Evolutionary conservation across 2,113 vertebrate species (phyloP), one percentile per base, ranked within the genome.

Genomic region (Pitta sordida): DNA sequence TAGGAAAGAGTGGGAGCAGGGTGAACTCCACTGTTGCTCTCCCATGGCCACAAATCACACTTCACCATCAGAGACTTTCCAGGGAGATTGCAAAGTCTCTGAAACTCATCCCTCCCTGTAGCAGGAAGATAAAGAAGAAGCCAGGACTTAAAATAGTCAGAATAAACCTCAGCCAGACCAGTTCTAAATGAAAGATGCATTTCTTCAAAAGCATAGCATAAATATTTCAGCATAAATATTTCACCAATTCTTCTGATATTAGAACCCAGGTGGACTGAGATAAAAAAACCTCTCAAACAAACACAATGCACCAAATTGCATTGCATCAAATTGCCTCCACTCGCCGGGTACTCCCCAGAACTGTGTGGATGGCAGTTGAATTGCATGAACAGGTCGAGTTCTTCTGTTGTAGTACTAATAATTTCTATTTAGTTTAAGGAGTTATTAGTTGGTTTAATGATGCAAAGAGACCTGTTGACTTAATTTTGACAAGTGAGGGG

Each of bases 281-380:
- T 27, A 10, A 21, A 75, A 63, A 46, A 67, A 24, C 1, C 0
- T 39, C 46, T 67, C 46, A 56, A 20, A 74, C 23, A 90, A 83
- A 76, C n/a, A 69, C 21, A 82, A 8, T 44, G 37, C 2, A 1
- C 36, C 23, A 48, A 69, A 75, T 34, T 65, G 27, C 44, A 14
- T 51, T 79, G 56, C 22, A 36, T n/a, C 56, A 26, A 44, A 79
- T 81, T 0, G 0, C 39, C 39, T 44, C 30, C 0, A 0, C 59
- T 69, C 2, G 1, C 4, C 0, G 0, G 18, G 30, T 51, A 19
- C 3, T 3, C 65, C 43, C 17, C n/a, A 52, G 75, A 60, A 43
- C 55, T 24, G 19, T 0, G 0, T 34, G 46, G 46, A 55, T 8
- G 3, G 29, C 43, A 46, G 13, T 32, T 2, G 2, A 51, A 37